Percentiles rank a stretch among this genome's conserved stretches.
Conservation (phyloP, 2,797 vertebrate species). For the Halcyon leucocephala region DNA sequence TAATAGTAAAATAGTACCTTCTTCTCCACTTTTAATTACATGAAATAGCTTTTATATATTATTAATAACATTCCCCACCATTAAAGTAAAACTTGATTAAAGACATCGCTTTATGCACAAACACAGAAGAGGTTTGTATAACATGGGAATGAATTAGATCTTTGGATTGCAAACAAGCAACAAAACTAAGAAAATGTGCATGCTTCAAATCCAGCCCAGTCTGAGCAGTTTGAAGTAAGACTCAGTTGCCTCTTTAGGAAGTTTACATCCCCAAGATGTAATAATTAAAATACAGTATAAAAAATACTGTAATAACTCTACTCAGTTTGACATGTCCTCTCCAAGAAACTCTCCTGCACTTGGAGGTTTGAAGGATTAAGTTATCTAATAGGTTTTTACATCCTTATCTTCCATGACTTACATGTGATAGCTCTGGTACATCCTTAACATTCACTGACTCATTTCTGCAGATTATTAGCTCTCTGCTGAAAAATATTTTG, state of each 20-base stretch:
- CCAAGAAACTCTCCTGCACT: neutral
- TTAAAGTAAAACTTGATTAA: constrained; percentile 31
- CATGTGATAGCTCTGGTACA: neutral
- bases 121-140: neutral
- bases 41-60: constrained; percentile 23
- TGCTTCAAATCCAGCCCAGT: neutral
- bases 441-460: neutral
- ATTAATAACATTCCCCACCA: neutral
- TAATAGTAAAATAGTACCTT: constrained; percentile 55
- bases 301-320: neutral
- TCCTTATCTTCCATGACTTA: neutral
- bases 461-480: neutral
- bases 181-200: neutral
- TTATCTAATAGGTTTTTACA: neutral
- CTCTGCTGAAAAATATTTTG: neutral
- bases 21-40: constrained; percentile 40
- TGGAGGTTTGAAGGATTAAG: neutral
- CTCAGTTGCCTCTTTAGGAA: neutral
- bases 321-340: neutral
- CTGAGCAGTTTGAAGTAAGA: neutral
- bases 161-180: neutral
- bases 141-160: neutral
- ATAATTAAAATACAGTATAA: neutral
- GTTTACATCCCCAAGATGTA: neutral
- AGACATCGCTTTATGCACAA: neutral